These are phyloP conservation scores for Pao palembangensis DNA, from an alignment of 2,113 vertebrate species.

Conservation along the genomic window DNA sequence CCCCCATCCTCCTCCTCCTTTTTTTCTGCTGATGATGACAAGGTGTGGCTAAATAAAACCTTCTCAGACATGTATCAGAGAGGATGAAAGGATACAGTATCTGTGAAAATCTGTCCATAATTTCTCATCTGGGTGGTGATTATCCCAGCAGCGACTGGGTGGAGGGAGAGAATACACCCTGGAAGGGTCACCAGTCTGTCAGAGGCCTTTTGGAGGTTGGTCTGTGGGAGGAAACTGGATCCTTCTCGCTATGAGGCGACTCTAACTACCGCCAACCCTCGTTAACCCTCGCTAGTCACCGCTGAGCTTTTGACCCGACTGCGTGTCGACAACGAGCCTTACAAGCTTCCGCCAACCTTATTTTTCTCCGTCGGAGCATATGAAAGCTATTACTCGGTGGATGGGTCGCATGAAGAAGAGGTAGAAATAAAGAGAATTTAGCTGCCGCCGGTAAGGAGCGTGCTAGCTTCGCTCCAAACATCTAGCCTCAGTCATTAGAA, in stretches of 20 bases:
- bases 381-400: conserved; percentile 43
- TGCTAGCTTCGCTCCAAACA: conserved; percentile 11
- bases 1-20: conserved; percentile 2
- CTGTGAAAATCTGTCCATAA: not conserved
- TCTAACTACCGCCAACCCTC: no score
- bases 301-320: conserved; percentile 18
- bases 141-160: no score
- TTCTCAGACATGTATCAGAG: not conserved
- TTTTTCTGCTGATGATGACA: conserved; percentile 1
- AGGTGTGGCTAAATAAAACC: conserved; percentile 15
- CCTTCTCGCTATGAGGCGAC: not conserved
- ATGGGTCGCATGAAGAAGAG: conserved; percentile 30
- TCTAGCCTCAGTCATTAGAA: not conserved
- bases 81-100: not conserved
- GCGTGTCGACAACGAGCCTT: conserved; percentile 43
- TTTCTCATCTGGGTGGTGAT: no score
- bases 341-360: conserved; percentile 54
- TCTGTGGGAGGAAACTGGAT: not conserved
- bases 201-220: not conserved
- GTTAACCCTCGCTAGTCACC: no score
- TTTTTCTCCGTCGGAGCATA: conserved; percentile 61
- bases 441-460: conserved; percentile 6
- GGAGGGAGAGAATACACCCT: no score
- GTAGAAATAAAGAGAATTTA: conserved; percentile 35
- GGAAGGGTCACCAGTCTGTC: not conserved